phyloP scores from a whole-genome alignment of 2,888 invertebrate genomes.

The Carterocephalus palaemon region DNA sequence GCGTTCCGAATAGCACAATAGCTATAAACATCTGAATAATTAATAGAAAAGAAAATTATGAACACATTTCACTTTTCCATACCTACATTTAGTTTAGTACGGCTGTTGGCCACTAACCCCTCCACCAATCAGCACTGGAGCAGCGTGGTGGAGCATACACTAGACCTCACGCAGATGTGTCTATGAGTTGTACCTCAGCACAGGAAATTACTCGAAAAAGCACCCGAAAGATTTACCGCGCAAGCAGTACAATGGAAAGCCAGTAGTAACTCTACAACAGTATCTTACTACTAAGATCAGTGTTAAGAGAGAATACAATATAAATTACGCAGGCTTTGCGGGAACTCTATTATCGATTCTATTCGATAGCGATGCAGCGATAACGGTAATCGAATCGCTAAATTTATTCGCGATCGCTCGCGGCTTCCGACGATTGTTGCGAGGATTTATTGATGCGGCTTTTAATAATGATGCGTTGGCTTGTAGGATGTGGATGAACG shows the following conservation, averaged over 20 bases:
- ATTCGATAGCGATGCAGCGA: constrained; percentile 52
- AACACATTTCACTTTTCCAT: too few relatives aligned
- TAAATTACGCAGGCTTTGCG: constrained; percentile 26
- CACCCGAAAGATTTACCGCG: neutral
- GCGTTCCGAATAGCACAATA: too few relatives aligned
- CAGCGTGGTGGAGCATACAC: too few relatives aligned
- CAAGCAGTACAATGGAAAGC: too few relatives aligned
- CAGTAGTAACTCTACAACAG: neutral
- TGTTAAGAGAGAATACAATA: constrained; percentile 10
- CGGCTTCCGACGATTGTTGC: constrained; percentile 41
- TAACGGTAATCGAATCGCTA: constrained; percentile 56
- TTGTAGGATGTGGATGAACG: constrained; percentile 8
- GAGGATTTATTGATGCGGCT: constrained; percentile 38
- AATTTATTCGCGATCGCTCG: constrained; percentile 49
- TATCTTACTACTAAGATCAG: constrained; percentile 17
- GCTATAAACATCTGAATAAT: too few relatives aligned
- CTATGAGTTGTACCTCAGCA: too few relatives aligned
- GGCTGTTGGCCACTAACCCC: too few relatives aligned
- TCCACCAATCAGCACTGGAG: too few relatives aligned
- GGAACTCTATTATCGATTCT: constrained; percentile 42
- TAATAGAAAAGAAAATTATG: too few relatives aligned
- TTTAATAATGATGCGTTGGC: constrained; percentile 17
- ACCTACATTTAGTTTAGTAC: too few relatives aligned
- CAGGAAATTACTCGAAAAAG: constrained; percentile 6
- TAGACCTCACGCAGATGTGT: too few relatives aligned